Percentiles rank a stretch among this genome's conserved stretches.
Evolutionary conservation across 2,888 invertebrate genomes (phyloP).

Genomic region (Schizaphis graminum): DNA sequence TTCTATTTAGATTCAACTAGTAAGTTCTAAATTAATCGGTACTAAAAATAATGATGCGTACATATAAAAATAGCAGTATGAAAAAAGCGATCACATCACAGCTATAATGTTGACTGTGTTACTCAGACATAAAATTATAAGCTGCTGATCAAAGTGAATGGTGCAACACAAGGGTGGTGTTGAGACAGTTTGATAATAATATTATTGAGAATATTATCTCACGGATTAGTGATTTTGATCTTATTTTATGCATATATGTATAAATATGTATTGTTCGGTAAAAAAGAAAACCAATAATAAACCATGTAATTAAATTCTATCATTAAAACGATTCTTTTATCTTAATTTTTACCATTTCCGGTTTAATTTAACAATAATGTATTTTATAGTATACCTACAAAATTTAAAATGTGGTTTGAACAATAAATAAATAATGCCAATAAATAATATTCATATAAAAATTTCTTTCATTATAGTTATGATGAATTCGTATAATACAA

Average conservation of each 20-base stretch:
- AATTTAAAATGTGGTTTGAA: not conserved
- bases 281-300: not conserved
- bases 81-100: constrained; percentile 7
- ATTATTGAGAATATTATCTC: not conserved
- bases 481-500: not conserved
- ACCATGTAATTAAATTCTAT: not conserved
- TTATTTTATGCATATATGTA: not conserved
- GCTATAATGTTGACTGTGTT: constrained; percentile 4
- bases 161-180: not conserved
- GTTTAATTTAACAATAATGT: not conserved
- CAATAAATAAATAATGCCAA: no score
- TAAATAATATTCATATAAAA: no score
- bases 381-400: not conserved
- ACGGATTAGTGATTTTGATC: not conserved
- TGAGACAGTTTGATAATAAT: not conserved
- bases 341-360: not conserved
- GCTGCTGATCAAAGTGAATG: not conserved
- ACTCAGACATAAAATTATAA: not conserved
- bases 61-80: constrained; percentile 32
- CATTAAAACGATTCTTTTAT: not conserved
- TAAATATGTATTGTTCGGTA: not conserved
- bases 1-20: not conserved
- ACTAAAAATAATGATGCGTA: constrained; percentile 49
- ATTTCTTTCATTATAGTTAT: no score
- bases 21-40: not conserved